Evolutionary conservation across 2,113 vertebrate genomes (phyloP), one percentile per base, ranked within the genome.

Genomic region (Pomatostomus ruficeps): DNA sequence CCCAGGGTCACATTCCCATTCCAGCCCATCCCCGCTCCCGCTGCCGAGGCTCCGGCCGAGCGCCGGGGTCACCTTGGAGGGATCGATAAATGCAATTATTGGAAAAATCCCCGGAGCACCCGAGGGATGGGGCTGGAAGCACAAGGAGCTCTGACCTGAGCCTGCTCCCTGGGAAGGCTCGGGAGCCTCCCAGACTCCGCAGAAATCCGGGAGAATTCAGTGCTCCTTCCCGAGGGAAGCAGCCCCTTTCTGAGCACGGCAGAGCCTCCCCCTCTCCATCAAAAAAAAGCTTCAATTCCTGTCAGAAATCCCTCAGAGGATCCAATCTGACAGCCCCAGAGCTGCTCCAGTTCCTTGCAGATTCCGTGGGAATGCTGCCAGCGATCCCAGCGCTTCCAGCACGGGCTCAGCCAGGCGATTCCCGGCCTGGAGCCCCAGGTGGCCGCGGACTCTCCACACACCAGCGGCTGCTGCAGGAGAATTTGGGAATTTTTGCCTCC

Each of bases 1-100:
- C 15, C 3, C 2, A 7, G 26, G 12, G 55, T 23, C 66, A 2
- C 25, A 0, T 9, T 2, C 0, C 28, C 6, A 1, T 26, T n/a
- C 25, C 3, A 0, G 33, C 35, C 19, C 31, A 2, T 12, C 48
- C 52, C 11, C 5, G 31, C 67, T 54, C 26, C 1, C 12, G 8
- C 65, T n/a, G 57, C 1, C 0, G 3, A 26, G 4, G 72, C 72
- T 80, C n/a, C 1, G 0, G 20, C 91, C 6, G 2, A 78, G 82
- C 8, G 0, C 85, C 10, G 62, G 33, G 79, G 54, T 83, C 89
- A 91, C 86, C 33, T 25, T 80, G 72, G 75, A 66, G 73, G 40
- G 57, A 95, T 92, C 83, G 66, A 93, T 96, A 45, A 48, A 88
- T 20, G 76, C 76, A 83, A 65, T 93, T 40, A 73, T 45, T 48